Evolutionary conservation across 30 jellyfish, hydroid and myxozoan genomes (phyloP), one percentile per base, ranked within the genome.

Genomic region (Cassiopea xamachana): DNA sequence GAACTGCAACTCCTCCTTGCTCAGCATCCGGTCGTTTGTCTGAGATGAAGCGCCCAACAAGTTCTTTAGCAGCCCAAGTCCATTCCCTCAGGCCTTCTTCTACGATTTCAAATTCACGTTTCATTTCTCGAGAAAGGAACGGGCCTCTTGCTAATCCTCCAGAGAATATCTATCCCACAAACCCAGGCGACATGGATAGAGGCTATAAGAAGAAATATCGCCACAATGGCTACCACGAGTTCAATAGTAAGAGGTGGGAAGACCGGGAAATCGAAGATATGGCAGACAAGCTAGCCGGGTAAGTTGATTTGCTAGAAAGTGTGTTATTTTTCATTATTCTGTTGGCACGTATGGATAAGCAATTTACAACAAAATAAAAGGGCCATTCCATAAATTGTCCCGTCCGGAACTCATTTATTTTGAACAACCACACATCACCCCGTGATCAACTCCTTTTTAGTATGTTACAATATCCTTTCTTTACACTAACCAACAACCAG

Each of bases 221-320:
- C 17, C 59, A 48, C 48, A 90, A 75, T 14, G 51, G 18, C 19
- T 74, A 80, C 62, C 68, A 43, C 46, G 90, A 77, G 4, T 39
- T 93, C 9, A 83, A 51, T n/a, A 82, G 97, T 68, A 16, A 46
- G 7, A 67, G 85, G 13, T 90, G 97, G 48, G 84, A 73, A 18
- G 93, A 83, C 3, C 61, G 71, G 13, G 93, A 77, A 68, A 75
- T 90, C 60, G 68, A 79, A 46, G 13, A 49, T 19, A 82, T 90
- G 86, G 92, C 92, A 2, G 89, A 72, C 6, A 73, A 83, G 55
- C 49, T 90, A 18, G 90, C 80, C 43, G 82, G 62, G 97, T 90
- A 60, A 10, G 96, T 64, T 46, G 7, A 83, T 4, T 6, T 46
- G 44, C 62, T 9, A 71, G 27, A 16, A 4, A 68, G 3, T 68